Conservation (phyloP, 2,888 invertebrate species). For the Cryptus viduatorius region DNA sequence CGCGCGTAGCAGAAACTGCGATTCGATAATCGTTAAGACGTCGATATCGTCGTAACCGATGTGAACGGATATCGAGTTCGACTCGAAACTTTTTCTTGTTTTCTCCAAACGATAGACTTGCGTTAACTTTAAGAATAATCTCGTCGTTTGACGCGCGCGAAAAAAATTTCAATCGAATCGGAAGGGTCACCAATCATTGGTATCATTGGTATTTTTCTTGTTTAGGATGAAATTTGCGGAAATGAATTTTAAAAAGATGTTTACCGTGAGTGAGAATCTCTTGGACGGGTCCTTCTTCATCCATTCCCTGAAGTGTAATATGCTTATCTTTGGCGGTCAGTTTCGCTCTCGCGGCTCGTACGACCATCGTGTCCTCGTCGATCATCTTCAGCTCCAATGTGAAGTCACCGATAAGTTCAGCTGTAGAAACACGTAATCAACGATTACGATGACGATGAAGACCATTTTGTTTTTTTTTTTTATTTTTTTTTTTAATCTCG, state of each 20-base stretch:
- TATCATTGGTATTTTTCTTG: too few species aligned
- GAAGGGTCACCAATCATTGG: too few species aligned
- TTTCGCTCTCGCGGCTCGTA: slow-evolving; percentile 81
- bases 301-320: slow-evolving; percentile 80
- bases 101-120: too few species aligned
- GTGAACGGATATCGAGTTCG: too few species aligned
- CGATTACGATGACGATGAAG: slow-evolving; percentile 27
- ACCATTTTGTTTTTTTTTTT: not conserved
- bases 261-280: slow-evolving; percentile 80
- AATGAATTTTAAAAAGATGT: slow-evolving; percentile 6
- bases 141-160: too few species aligned
- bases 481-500: not conserved
- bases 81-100: too few species aligned
- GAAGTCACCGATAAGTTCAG: slow-evolving; percentile 81
- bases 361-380: slow-evolving; percentile 77
- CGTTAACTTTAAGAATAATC: too few species aligned
- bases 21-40: slow-evolving; percentile 36
- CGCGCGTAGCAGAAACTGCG: slow-evolving; percentile 10
- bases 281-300: slow-evolving; percentile 79
- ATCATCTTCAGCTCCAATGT: slow-evolving; percentile 81
- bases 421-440: slow-evolving; percentile 69
- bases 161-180: too few species aligned
- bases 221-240: too few species aligned
- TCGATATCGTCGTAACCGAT: too few species aligned
- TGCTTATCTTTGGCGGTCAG: slow-evolving; percentile 76